Percentiles rank a stretch among this genome's conserved stretches.
These are phyloP conservation scores for Urocitellus parryii DNA, from an alignment of 2,113 vertebrate genomes.

Conservation along the genomic window DNA sequence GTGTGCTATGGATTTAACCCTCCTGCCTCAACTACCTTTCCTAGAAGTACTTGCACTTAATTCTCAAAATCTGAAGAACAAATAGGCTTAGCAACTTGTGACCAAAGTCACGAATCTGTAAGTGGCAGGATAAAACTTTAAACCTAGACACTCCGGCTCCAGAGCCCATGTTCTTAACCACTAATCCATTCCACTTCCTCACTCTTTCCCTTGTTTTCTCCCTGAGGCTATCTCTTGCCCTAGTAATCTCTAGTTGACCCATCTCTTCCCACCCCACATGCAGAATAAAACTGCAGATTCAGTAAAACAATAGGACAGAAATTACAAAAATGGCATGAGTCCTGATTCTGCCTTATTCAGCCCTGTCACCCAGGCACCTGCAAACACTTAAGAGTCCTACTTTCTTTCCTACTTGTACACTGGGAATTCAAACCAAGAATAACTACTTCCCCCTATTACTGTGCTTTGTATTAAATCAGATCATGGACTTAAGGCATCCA, in stretches of 20 bases:
- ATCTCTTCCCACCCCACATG: not conserved
- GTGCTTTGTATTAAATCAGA: not conserved
- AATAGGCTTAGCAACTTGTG: not conserved
- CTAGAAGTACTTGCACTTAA: not conserved
- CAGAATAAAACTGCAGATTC: not conserved
- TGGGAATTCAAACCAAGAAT: slow-evolving; percentile 38
- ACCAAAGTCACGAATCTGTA: not conserved
- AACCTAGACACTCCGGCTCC: not conserved
- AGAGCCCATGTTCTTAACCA: not conserved
- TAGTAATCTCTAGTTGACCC: not conserved
- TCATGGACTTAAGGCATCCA: not conserved
- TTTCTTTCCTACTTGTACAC: not conserved
- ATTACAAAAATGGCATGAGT: not conserved
- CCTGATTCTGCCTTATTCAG: not conserved
- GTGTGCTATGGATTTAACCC: not conserved
- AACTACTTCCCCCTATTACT: not conserved
- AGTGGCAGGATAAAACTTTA: not conserved
- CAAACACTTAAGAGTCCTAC: not conserved
- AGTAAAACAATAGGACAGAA: not conserved
- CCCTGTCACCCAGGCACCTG: not conserved
- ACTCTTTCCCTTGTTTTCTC: not conserved
- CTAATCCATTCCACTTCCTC: not conserved
- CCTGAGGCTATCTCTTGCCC: not conserved
- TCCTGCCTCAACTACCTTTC: not conserved
- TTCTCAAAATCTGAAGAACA: not conserved